phyloP scores from a whole-genome alignment of 2,888 invertebrate species.

The Achlya flavicornis region DNA sequence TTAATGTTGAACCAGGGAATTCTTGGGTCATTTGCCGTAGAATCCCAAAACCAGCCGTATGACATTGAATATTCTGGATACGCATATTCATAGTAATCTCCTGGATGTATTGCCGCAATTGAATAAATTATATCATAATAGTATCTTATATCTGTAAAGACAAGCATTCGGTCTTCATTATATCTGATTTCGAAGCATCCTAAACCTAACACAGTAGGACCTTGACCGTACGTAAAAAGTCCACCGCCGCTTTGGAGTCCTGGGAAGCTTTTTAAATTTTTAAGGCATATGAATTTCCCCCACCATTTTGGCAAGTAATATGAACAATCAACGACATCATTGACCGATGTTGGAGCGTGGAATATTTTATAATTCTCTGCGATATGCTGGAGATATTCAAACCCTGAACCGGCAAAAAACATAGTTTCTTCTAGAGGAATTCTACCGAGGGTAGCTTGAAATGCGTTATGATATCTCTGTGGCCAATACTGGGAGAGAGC shows the following conservation, averaged over 20 bases:
- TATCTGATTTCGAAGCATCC: conserved; percentile 66
- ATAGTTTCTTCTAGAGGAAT: background rate
- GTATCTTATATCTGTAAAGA: conserved; percentile 62
- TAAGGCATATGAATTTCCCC: conserved; percentile 64
- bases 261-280: conserved; percentile 32
- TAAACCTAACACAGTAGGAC: conserved; percentile 35
- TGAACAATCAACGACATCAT: conserved; percentile 46
- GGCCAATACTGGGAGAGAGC: conserved; percentile 34
- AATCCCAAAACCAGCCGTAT: background rate
- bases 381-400: conserved; percentile 45
- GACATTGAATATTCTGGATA: conserved; percentile 53
- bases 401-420: conserved; percentile 52
- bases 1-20: conserved; percentile 21
- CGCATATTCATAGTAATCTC: conserved; percentile 63
- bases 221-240: conserved; percentile 23
- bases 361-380: conserved; percentile 58
- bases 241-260: conserved; percentile 59
- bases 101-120: conserved; percentile 33
- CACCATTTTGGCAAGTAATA: conserved; percentile 60
- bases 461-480: conserved; percentile 30
- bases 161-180: conserved; percentile 57
- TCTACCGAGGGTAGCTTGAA: conserved; percentile 24
- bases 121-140: conserved; percentile 41
- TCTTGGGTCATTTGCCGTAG: conserved; percentile 14
- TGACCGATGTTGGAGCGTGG: conserved; percentile 17